A percentile compares a stretch with the other conserved stretches of the same genome.
Conservation (phyloP, 1,140 invertebrate species). For the Drosophila kanapiae region DNA sequence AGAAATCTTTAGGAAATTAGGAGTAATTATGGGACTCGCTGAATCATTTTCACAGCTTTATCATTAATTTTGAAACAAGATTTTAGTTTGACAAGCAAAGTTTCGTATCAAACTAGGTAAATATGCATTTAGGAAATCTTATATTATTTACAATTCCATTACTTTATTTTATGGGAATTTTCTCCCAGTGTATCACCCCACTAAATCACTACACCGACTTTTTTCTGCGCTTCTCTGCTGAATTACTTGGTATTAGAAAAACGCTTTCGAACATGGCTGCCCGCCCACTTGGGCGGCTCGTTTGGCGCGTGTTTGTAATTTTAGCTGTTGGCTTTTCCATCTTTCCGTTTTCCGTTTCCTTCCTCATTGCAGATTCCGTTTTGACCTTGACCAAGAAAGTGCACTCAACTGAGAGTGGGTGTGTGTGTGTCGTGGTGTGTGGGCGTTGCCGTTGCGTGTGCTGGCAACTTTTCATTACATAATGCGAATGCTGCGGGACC, state of each 20-base stretch:
- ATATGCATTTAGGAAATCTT: too few species aligned
- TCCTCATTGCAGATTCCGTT: slow-evolving; percentile 33
- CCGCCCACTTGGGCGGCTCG: slow-evolving; percentile 30
- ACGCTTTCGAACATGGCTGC: slow-evolving; percentile 43
- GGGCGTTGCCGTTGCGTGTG: slow-evolving; percentile 52
- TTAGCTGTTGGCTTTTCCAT: slow-evolving; percentile 37
- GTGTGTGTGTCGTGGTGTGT: not conserved
- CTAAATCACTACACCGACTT: not conserved
- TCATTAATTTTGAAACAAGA: too few species aligned
- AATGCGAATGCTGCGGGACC: slow-evolving; percentile 31
- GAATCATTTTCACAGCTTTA: too few species aligned
- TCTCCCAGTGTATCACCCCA: slow-evolving; percentile 1
- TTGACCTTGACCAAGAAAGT: slow-evolving; percentile 72
- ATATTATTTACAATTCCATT: too few species aligned
- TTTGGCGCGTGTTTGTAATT: slow-evolving; percentile 54
- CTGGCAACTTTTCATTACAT: slow-evolving; percentile 60
- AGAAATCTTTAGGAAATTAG: not conserved
- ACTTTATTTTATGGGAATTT: not conserved
- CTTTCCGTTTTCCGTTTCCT: slow-evolving; percentile 6
- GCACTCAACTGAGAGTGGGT: slow-evolving; percentile 4
- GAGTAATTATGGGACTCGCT: too few species aligned
- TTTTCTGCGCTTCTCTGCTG: not conserved
- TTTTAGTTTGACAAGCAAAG: too few species aligned
- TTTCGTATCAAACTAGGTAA: too few species aligned
- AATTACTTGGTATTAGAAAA: slow-evolving; percentile 31